phyloP scores from a whole-genome alignment of 2,888 invertebrate species.

The Eilema sororculum region DNA sequence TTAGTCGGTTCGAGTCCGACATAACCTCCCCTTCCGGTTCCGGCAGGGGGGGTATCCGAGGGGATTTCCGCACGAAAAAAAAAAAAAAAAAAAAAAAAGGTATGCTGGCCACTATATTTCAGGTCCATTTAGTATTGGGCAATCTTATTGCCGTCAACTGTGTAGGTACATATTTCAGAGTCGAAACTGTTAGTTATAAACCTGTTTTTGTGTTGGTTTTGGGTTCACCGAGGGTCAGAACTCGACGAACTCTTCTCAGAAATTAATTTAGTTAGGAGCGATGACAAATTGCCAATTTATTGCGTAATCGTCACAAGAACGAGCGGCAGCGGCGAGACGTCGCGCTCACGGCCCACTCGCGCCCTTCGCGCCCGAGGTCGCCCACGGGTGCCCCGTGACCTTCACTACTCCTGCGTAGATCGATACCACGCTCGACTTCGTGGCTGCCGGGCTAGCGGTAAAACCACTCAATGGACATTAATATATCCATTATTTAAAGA shows the following conservation, averaged over 20 bases:
- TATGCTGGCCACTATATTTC: no score
- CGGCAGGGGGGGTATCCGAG: no score
- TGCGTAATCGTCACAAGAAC: conserved; percentile 11
- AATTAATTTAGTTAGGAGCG: neutral
- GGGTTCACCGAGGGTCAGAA: neutral
- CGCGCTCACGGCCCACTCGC: conserved; percentile 12
- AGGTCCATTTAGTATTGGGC: no score
- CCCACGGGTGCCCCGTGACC: conserved; percentile 23
- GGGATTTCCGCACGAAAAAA: no score
- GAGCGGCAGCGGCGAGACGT: conserved; percentile 5
- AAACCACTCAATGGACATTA: neutral
- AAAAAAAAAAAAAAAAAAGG: no score
- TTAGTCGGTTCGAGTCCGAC: no score
- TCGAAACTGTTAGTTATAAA: neutral
- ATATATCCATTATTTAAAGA: conserved; percentile 1
- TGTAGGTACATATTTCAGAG: neutral
- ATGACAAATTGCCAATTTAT: conserved; percentile 2
- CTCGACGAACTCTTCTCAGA: no score
- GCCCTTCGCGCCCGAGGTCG: conserved; percentile 39
- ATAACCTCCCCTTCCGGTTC: no score
- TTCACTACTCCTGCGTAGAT: conserved; percentile 14
- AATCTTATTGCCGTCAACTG: neutral
- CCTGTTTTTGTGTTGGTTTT: no score
- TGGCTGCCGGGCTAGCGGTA: neutral
- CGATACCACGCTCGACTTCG: conserved; percentile 12